A percentile compares a stretch with the other conserved stretches of the same genome.
These are phyloP conservation scores for Stenotaenia linearis DNA, from an alignment of 2,888 invertebrate species.

Conservation along the genomic window DNA sequence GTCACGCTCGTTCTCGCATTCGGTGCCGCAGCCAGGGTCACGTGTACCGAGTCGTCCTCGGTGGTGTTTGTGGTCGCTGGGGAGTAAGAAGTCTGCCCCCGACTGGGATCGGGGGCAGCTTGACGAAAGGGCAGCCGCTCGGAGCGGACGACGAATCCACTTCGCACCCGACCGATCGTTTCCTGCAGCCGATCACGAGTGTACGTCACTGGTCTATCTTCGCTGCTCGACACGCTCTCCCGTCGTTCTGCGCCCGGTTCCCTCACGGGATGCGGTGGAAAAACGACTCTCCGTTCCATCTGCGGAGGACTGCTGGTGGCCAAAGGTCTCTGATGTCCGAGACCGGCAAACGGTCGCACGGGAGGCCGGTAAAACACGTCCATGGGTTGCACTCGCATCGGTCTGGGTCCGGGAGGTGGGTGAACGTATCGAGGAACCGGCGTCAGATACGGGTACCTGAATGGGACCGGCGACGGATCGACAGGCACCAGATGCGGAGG, in stretches of 20 bases:
- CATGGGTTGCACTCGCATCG: neutral
- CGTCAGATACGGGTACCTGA: slow-evolving; percentile 36
- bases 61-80: slow-evolving; percentile 29
- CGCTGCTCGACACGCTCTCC: slow-evolving; percentile 31
- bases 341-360: slow-evolving; percentile 8
- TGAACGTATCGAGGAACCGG: slow-evolving; percentile 26
- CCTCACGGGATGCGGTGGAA: slow-evolving; percentile 51
- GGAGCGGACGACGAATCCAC: slow-evolving; percentile 35
- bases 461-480: neutral
- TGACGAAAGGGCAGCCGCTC: slow-evolving; percentile 37
- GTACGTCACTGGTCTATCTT: slow-evolving; percentile 40
- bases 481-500: neutral
- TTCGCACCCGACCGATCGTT: slow-evolving; percentile 42
- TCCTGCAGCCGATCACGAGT: slow-evolving; percentile 42
- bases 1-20: slow-evolving; percentile 52
- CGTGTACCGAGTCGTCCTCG: slow-evolving; percentile 22
- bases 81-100: slow-evolving; percentile 30
- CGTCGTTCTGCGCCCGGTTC: slow-evolving; percentile 30
- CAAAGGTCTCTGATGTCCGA: slow-evolving; percentile 43
- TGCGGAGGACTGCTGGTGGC: slow-evolving; percentile 52
- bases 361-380: neutral
- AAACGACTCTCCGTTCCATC: slow-evolving; percentile 44
- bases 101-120: slow-evolving; percentile 39
- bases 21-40: slow-evolving; percentile 30
- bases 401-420: slow-evolving; percentile 29